phyloP scores from a whole-genome alignment of 2,113 vertebrate genomes.

The Parotia lawesii region DNA sequence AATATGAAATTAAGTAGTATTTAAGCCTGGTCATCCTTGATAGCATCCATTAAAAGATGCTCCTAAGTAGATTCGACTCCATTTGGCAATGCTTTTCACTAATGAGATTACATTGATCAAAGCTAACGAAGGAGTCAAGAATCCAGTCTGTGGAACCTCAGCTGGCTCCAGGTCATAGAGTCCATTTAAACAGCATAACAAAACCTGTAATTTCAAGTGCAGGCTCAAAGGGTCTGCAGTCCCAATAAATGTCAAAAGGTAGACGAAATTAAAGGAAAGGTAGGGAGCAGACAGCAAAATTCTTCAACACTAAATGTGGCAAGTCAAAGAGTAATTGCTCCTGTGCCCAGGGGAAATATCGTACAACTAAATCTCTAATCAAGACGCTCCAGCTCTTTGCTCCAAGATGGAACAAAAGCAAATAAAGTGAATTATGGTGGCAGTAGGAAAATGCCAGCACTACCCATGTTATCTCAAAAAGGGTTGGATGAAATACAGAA shows the following conservation, averaged over 20 bases:
- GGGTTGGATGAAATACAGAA: not conserved
- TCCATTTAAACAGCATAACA: not conserved
- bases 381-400: not conserved
- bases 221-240: not conserved
- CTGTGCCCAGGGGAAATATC: not conserved
- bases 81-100: constrained; percentile 38
- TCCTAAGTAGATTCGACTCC: constrained; percentile 18
- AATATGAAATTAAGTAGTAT: constrained; percentile 48
- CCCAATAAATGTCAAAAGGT: constrained; percentile 8
- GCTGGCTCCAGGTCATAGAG: constrained; percentile 15
- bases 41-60: constrained; percentile 22
- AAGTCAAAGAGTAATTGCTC: not conserved
- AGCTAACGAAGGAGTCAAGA: constrained; percentile 25
- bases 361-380: not conserved
- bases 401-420: not conserved
- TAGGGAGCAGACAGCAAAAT: not conserved
- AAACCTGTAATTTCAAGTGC: constrained; percentile 22
- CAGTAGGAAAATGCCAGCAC: not conserved
- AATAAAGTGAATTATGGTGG: not conserved
- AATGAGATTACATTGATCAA: constrained; percentile 52
- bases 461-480: not conserved
- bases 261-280: not conserved
- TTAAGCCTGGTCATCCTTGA: constrained; percentile 36
- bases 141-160: constrained; percentile 11
- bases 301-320: not conserved